Conservation (phyloP, 2,888 invertebrate genomes). For the Fabriciana adippe region DNA sequence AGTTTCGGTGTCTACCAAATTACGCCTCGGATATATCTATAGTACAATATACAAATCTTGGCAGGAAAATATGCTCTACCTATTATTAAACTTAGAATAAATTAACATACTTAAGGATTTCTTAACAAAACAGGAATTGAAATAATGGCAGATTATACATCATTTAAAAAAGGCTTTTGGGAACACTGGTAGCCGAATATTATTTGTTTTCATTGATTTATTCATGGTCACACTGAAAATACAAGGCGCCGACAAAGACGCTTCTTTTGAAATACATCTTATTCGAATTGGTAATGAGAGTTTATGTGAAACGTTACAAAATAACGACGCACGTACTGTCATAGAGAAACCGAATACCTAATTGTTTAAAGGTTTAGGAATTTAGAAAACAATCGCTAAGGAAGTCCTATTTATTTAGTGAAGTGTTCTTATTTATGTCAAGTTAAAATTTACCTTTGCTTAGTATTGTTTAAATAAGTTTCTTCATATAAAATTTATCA, state of each 20-base stretch:
- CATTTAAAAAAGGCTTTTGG: constrained; percentile 68
- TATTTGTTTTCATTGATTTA: constrained; percentile 83
- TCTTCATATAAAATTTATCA: constrained; percentile 75
- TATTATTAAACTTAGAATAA: constrained; percentile 72
- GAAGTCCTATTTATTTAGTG: constrained; percentile 33
- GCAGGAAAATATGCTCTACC: constrained; percentile 78
- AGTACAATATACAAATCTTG: constrained; percentile 71
- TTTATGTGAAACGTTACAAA: constrained; percentile 66
- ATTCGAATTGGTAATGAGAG: constrained; percentile 77
- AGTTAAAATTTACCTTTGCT: constrained; percentile 43
- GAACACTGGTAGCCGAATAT: constrained; percentile 79
- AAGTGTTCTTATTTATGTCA: constrained; percentile 23
- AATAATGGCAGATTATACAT: constrained; percentile 74
- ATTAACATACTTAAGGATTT: constrained; percentile 72
- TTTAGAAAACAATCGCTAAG: constrained; percentile 45
- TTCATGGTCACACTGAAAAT: constrained; percentile 75
- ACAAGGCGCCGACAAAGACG: constrained; percentile 76
- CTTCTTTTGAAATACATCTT: constrained; percentile 65
- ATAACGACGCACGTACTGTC: constrained; percentile 66
- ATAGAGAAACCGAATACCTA: constrained; percentile 62
- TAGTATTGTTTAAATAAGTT: constrained; percentile 70
- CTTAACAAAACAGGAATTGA: constrained; percentile 71
- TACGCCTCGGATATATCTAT: constrained; percentile 80
- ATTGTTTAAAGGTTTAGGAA: constrained; percentile 52
- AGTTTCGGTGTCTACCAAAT: constrained; percentile 84